Evolutionary conservation across 2,113 vertebrate species (phyloP).

Genomic region (Menidia beryllina): DNA sequence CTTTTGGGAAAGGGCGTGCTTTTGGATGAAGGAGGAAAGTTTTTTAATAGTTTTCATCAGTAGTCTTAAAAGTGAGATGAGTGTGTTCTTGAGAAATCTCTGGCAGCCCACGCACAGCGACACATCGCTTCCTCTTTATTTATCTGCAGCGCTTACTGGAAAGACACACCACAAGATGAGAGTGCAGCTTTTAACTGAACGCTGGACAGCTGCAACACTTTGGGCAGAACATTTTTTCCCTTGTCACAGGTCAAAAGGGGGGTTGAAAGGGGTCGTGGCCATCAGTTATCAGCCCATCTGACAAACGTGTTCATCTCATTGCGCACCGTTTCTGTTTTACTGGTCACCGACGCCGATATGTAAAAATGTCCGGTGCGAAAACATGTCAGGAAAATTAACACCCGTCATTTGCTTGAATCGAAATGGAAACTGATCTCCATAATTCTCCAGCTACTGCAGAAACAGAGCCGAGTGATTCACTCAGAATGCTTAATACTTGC

Average conservation of each 20-base stretch:
- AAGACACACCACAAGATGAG: slow-evolving; percentile 24
- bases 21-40: neutral
- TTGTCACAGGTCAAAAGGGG: neutral
- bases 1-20: neutral
- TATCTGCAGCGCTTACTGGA: slow-evolving; percentile 40
- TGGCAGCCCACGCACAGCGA: slow-evolving; percentile 17
- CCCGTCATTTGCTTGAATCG: too few relatives aligned
- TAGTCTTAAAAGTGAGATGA: neutral
- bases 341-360: too few relatives aligned
- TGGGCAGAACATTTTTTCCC: neutral
- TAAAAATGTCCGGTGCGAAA: too few relatives aligned
- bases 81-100: slow-evolving; percentile 28
- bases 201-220: neutral
- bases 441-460: too few relatives aligned
- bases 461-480: too few relatives aligned
- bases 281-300: neutral
- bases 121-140: slow-evolving; percentile 45
- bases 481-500: neutral
- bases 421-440: too few relatives aligned
- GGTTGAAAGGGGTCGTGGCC: neutral
- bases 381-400: too few relatives aligned
- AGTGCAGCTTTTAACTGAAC: slow-evolving; percentile 1
- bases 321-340: neutral
- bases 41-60: neutral
- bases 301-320: neutral